These are phyloP conservation scores for Anarrhichthys ocellatus DNA, from an alignment of 2,113 vertebrate species.

Conservation along the genomic window DNA sequence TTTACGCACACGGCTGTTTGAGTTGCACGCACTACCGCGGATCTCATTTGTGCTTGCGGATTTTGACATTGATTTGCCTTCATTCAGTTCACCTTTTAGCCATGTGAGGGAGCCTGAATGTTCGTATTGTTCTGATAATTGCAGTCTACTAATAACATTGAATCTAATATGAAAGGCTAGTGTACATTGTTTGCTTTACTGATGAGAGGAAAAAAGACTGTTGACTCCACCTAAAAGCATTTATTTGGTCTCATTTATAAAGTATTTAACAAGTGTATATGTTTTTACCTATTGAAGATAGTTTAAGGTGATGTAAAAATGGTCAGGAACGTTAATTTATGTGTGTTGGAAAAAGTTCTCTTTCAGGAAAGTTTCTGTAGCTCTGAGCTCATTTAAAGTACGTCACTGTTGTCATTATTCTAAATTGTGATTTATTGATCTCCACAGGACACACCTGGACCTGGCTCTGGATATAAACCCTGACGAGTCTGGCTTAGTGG, in stretches of 20 bases:
- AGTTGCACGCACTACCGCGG: no score
- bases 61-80: no score
- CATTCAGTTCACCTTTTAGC: neutral
- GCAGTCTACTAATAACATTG: neutral
- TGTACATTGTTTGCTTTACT: neutral
- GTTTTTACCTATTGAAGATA: no score
- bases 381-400: neutral
- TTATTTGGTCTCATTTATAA: no score
- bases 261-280: no score
- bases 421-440: conserved; percentile 8
- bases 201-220: no score
- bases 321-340: no score
- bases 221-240: no score
- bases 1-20: no score
- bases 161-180: neutral
- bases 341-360: neutral
- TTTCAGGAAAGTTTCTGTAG: neutral
- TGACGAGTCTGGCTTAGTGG: conserved; percentile 90
- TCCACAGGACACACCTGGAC: conserved; percentile 86
- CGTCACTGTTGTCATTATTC: neutral
- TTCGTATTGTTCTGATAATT: neutral
- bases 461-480: conserved; percentile 85
- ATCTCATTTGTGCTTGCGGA: no score
- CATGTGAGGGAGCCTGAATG: neutral
- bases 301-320: no score